These are phyloP conservation scores for Pygoscelis antarcticus DNA, from an alignment of 2,113 vertebrate species.

Conservation along the genomic window DNA sequence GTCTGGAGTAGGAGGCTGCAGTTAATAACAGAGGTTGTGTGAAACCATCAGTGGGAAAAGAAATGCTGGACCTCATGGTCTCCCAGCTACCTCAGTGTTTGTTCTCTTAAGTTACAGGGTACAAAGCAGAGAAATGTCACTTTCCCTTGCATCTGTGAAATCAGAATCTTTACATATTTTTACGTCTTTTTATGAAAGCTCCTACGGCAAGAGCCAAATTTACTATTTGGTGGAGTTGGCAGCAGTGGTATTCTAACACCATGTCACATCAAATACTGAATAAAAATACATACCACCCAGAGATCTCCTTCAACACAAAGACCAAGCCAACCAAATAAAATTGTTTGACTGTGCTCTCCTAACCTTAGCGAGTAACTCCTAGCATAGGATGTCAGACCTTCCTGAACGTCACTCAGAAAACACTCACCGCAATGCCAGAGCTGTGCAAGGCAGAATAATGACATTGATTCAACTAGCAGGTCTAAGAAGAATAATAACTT, in stretches of 20 bases:
- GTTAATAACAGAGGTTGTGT: background rate
- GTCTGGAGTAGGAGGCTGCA: background rate
- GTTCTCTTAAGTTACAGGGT: background rate
- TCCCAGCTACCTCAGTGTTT: background rate
- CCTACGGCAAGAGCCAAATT: background rate
- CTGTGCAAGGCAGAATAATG: background rate
- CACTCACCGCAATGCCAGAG: background rate
- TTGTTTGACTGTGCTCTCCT: background rate
- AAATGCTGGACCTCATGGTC: background rate
- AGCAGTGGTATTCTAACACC: background rate
- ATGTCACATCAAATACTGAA: background rate
- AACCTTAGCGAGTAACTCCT: background rate
- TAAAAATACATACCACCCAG: background rate
- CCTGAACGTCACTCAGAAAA: background rate
- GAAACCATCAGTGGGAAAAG: background rate
- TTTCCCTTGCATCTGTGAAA: background rate
- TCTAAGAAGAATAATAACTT: background rate
- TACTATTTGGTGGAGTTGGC: background rate
- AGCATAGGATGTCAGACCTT: background rate
- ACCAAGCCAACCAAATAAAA: background rate
- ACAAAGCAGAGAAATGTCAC: background rate
- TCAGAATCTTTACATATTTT: background rate
- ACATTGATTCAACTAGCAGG: background rate
- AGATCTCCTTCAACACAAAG: background rate
- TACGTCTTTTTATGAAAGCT: background rate